A percentile compares a stretch with the other conserved stretches of the same genome.
phyloP scores from a whole-genome alignment of 2,113 vertebrate species.

The Xiphophorus hellerii region DNA sequence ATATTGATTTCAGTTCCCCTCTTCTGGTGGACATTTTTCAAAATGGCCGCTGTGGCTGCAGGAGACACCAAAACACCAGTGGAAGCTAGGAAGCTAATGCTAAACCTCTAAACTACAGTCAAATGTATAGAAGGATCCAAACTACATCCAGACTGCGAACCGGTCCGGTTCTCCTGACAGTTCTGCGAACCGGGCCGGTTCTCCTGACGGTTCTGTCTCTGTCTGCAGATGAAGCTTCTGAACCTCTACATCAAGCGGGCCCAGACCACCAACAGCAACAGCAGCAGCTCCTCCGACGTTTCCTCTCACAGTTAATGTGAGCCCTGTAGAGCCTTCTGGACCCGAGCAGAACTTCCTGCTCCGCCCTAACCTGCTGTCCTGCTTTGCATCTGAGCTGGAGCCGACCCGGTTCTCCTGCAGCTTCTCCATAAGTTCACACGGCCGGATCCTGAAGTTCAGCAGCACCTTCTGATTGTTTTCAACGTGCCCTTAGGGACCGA shows the following conservation, averaged over 20 bases:
- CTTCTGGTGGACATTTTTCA: too few species aligned
- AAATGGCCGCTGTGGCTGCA: too few species aligned
- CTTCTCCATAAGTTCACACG: conserved; percentile 39
- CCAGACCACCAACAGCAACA: conserved; percentile 97
- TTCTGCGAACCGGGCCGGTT: too few species aligned
- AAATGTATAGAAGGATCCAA: too few species aligned
- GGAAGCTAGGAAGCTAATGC: too few species aligned
- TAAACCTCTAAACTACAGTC: too few species aligned
- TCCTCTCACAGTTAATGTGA: conserved; percentile 94
- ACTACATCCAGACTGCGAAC: too few species aligned
- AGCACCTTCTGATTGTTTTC: too few species aligned
- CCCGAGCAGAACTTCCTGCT: conserved; percentile 45
- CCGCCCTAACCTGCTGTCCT: conserved; percentile 35
- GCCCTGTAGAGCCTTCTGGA: background rate
- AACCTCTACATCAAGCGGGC: conserved; percentile 99
- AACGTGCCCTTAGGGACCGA: too few species aligned
- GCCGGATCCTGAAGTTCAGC: background rate
- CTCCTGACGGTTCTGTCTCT: background rate
- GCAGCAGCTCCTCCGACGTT: conserved; percentile 96
- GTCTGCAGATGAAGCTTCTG: conserved; percentile 82
- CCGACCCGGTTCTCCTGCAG: conserved; percentile 47
- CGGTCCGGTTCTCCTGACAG: too few species aligned
- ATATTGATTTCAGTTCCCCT: too few species aligned
- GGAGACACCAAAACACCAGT: too few species aligned
- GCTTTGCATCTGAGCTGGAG: conserved; percentile 5